Evolutionary conservation across 2,797 vertebrate species (phyloP), one percentile per base, ranked within the genome.

Genomic region (Aythya fuligula): DNA sequence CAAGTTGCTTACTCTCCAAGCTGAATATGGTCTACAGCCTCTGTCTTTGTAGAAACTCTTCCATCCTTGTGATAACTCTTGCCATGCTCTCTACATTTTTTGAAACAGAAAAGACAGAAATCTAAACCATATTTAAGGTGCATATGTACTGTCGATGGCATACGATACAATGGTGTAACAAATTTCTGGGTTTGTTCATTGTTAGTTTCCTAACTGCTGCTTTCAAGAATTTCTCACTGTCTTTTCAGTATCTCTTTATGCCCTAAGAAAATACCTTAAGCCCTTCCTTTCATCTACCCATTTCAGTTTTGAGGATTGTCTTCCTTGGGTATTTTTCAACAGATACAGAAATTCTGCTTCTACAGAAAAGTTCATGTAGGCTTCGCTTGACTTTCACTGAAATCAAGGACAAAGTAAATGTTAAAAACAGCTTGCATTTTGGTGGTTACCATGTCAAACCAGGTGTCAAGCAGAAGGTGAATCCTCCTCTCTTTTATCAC

Each of bases 391-490:
- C 67, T 95, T 93, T 49, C 47, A 13, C 11, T 58, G 39, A 83
- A 67, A 80, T 51, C 25, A 86, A 86, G 70, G 79, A 13, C 41
- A 79, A 34, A 57, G 25, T 92, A 47, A 84, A 79, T 2, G 1
- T 27, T 79, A 87, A 95, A 60, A 51, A 86, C 41, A 88, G 57
- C 13, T 87, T 91, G 56, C 73, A 38, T 76, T 91, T 88, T 60
- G 71, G 58, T 67, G 79, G 39, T 60, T n/a, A 90, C 2, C 34
- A 24, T 64, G 71, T 96, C 73, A 90, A 90, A 74, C 21, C 56
- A 93, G 30, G 56, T 66, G 27, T 67, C 64, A 85, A 54, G 56
- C 30, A 84, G 54, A 72, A 70, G 16, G 19, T 53, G 90, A 91
- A 88, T 84, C 66, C 47, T 75, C 20, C 22, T 77, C 17, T 86